Conservation (phyloP, 2,797 vertebrate species). For the Calcarius lapponicus region DNA sequence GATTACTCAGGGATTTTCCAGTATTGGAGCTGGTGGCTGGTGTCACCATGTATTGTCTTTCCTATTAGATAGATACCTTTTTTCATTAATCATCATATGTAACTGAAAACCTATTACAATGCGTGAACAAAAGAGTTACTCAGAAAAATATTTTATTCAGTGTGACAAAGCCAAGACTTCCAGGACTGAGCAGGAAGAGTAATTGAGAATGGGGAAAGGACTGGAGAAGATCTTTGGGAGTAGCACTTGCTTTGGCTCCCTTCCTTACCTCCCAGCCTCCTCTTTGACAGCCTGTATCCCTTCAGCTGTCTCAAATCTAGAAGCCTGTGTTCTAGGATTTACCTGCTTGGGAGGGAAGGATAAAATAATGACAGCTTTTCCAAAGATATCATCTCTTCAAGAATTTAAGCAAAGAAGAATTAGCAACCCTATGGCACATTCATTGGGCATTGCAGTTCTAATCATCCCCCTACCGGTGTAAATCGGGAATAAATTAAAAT, state of each 20-base stretch:
- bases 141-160: not conserved
- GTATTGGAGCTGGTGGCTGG: not conserved
- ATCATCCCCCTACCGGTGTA: not conserved
- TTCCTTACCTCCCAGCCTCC: not conserved
- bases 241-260: not conserved
- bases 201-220: not conserved
- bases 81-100: not conserved
- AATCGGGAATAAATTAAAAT: not conserved
- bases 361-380: not conserved
- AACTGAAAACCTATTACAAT: not conserved
- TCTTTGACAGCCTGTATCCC: not conserved
- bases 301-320: not conserved
- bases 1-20: constrained; percentile 43
- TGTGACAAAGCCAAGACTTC: not conserved
- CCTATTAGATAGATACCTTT: not conserved
- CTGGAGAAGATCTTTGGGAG: not conserved
- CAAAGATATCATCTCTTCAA: not conserved
- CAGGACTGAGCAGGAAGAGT: not conserved
- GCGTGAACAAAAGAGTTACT: not conserved
- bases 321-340: not conserved
- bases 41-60: not conserved
- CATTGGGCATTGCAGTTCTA: not conserved
- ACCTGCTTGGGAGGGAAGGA: not conserved
- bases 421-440: not conserved
- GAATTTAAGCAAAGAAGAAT: not conserved